Percentiles rank a stretch among this genome's conserved stretches.
These are phyloP conservation scores for Diadromus collaris DNA, from an alignment of 2,888 invertebrate species.

Conservation along the genomic window DNA sequence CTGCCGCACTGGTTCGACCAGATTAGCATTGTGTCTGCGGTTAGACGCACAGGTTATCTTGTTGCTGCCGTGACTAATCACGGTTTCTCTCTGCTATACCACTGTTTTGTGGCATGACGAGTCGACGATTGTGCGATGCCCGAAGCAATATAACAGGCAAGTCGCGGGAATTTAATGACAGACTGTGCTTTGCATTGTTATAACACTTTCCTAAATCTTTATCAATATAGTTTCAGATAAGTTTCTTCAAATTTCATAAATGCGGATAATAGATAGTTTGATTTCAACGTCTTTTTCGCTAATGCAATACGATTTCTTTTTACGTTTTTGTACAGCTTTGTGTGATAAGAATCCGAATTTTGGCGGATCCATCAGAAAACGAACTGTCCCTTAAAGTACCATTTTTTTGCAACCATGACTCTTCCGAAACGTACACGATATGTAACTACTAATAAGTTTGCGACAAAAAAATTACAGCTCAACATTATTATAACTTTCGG, in stretches of 20 bases:
- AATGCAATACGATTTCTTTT: not conserved
- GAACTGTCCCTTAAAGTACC: not conserved
- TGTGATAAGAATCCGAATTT: not conserved
- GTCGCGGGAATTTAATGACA: not conserved
- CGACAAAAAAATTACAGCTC: not conserved
- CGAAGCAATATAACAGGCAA: not conserved
- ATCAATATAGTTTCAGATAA: not conserved
- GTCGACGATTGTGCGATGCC: not conserved
- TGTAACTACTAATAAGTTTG: not conserved
- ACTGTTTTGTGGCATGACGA: not conserved
- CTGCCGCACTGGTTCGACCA: not conserved
- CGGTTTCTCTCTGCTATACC: not conserved
- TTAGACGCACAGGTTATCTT: conserved; percentile 9
- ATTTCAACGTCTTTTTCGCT: not conserved
- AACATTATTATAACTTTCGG: not conserved
- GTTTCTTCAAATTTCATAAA: not conserved
- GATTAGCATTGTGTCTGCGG: conserved; percentile 34
- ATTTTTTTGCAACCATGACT: not conserved
- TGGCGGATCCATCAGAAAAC: not conserved
- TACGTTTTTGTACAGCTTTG: not conserved
- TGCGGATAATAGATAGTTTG: not conserved
- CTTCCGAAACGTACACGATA: not conserved
- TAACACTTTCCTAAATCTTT: not conserved
- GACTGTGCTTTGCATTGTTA: not conserved
- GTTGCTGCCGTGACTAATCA: conserved; percentile 2